These are phyloP conservation scores for Julus scanicus DNA, from an alignment of 2,888 invertebrate genomes.

Conservation along the genomic window DNA sequence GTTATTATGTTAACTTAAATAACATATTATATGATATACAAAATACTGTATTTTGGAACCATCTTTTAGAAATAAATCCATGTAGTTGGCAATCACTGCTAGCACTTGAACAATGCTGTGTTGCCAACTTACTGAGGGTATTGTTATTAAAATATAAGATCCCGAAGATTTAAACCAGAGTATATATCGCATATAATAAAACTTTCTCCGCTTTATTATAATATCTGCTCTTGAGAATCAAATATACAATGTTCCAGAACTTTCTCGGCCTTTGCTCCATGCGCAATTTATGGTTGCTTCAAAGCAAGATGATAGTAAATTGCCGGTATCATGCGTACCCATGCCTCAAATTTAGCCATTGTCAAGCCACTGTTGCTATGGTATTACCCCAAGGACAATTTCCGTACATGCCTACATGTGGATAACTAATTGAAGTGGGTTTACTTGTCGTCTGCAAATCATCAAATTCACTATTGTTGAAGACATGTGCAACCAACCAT, in stretches of 20 bases:
- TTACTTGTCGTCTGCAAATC: background rate
- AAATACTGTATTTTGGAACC: too few relatives aligned
- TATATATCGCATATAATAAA: background rate
- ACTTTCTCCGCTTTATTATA: background rate
- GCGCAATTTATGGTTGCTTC: background rate
- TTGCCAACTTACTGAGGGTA: background rate
- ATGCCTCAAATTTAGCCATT: background rate
- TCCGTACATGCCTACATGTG: background rate
- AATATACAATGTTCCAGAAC: background rate
- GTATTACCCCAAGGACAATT: background rate
- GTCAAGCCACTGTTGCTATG: background rate
- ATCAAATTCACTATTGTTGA: background rate
- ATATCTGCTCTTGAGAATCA: background rate
- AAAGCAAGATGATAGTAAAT: constrained; percentile 6
- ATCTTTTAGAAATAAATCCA: too few relatives aligned
- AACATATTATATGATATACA: too few relatives aligned
- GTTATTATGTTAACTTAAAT: too few relatives aligned
- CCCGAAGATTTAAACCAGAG: background rate
- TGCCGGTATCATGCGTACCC: background rate
- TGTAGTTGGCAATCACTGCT: background rate
- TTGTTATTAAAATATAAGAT: background rate
- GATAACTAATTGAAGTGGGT: background rate
- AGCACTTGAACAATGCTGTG: background rate
- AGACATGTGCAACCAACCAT: too few relatives aligned
- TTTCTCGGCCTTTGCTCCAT: background rate